Conservation (phyloP, 2,113 vertebrate genomes). For the Maccullochella peelii region DNA sequence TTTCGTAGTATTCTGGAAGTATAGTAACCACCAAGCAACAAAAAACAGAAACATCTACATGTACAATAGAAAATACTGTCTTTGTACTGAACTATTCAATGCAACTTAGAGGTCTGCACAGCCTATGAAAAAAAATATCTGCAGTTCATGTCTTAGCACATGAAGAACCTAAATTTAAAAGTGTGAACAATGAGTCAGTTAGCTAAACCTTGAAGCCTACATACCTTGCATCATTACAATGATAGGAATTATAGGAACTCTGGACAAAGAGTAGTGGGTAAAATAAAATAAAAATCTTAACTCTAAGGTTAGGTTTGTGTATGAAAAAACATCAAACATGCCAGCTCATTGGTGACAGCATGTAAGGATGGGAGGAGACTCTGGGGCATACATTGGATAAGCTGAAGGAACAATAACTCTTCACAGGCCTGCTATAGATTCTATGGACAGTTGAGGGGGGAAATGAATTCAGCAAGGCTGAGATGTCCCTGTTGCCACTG, state of each 20-base stretch:
- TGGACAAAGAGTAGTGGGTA: neutral
- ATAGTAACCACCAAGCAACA: neutral
- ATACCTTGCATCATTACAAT: neutral
- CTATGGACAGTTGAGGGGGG: neutral
- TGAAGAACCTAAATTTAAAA: neutral
- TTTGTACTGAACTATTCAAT: neutral
- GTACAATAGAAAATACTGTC: neutral
- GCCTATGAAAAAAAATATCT: neutral
- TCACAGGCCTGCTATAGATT: neutral
- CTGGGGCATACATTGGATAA: neutral
- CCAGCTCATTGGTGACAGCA: neutral
- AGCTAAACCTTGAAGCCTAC: neutral
- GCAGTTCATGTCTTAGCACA: neutral
- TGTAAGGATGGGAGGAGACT: neutral
- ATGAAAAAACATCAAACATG: neutral
- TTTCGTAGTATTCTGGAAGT: neutral
- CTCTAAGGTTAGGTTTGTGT: neutral
- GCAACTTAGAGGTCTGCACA: neutral
- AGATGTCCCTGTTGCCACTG: neutral
- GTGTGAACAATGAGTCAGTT: neutral
- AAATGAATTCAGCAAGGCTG: neutral
- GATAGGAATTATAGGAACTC: neutral
- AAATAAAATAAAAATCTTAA: neutral
- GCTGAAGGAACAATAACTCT: constrained; percentile 1
- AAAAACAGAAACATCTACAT: neutral